Percentiles rank a stretch among this genome's conserved stretches.
These are phyloP conservation scores for Mimumesa dahlbomi DNA, from an alignment of 2,888 invertebrate genomes.

Conservation along the genomic window DNA sequence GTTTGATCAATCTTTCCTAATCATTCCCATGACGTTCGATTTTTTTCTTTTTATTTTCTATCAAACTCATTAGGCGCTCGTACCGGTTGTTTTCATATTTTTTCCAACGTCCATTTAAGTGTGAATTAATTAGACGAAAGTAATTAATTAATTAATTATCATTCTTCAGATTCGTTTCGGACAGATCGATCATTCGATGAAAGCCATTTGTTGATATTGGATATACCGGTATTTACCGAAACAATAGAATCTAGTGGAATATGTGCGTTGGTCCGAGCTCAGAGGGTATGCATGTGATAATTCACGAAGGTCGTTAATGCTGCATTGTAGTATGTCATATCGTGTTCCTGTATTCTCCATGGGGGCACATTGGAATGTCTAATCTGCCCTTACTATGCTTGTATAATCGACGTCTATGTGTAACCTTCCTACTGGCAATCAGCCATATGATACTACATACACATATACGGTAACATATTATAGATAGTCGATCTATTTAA, in stretches of 20 bases:
- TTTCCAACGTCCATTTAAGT: too few species aligned
- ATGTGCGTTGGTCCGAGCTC: constrained; percentile 13
- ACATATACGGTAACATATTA: neutral
- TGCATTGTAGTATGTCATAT: constrained; percentile 47
- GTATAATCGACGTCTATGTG: constrained; percentile 20
- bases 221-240: constrained; percentile 8
- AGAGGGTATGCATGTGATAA: constrained; percentile 35
- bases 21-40: too few species aligned
- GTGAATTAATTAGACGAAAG: too few species aligned
- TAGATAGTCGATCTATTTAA: constrained; percentile 13
- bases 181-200: neutral
- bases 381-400: constrained; percentile 30
- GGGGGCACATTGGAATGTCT: constrained; percentile 39
- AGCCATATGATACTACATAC: constrained; percentile 17
- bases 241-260: neutral
- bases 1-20: too few species aligned
- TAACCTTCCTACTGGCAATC: constrained; percentile 39
- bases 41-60: too few species aligned
- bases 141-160: too few species aligned
- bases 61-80: too few species aligned
- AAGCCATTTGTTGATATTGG: neutral
- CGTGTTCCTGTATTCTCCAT: constrained; percentile 28
- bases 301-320: constrained; percentile 47
- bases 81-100: too few species aligned
- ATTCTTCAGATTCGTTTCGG: too few species aligned